Percentiles rank a stretch among this genome's conserved stretches.
These are phyloP conservation scores for Artemisiospiza belli DNA, from an alignment of 2,113 vertebrate species.

Conservation along the genomic window DNA sequence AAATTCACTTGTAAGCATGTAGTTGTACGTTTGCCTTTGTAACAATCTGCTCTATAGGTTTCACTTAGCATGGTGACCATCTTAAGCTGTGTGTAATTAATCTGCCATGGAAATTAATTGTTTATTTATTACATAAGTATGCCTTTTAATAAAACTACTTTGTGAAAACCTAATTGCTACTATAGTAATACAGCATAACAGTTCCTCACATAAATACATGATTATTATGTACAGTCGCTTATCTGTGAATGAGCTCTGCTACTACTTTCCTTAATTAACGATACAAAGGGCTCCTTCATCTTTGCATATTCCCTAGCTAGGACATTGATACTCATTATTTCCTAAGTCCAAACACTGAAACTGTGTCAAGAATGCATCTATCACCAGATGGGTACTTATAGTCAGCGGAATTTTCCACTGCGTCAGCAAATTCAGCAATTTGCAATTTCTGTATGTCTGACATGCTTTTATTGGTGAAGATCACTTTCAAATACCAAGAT, in stretches of 20 bases:
- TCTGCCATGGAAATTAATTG: slow-evolving; percentile 73
- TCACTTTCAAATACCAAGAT: slow-evolving; percentile 95
- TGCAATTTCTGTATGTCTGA: slow-evolving; percentile 93
- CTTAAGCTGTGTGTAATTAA: slow-evolving; percentile 71
- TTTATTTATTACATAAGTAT: slow-evolving; percentile 79
- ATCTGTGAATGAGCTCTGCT: slow-evolving; percentile 86
- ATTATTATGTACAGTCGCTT: slow-evolving; percentile 96
- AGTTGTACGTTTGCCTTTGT: not conserved
- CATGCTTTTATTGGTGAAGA: slow-evolving; percentile 91
- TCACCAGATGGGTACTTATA: slow-evolving; percentile 83
- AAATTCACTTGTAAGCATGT: not conserved
- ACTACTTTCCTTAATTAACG: slow-evolving; percentile 96
- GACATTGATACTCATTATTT: slow-evolving; percentile 99
- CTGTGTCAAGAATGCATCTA: slow-evolving; percentile 99
- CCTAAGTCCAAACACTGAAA: slow-evolving; percentile 98
- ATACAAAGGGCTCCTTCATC: slow-evolving; percentile 90
- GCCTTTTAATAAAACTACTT: slow-evolving; percentile 80
- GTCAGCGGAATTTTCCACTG: slow-evolving; percentile 88
- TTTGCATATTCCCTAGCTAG: slow-evolving; percentile 96
- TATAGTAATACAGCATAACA: slow-evolving; percentile 86
- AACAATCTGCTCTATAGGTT: not conserved
- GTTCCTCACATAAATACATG: slow-evolving; percentile 93
- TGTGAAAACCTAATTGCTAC: slow-evolving; percentile 81
- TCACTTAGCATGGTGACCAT: slow-evolving; percentile 52
- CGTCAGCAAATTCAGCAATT: slow-evolving; percentile 96